Percentiles rank a stretch among this genome's conserved stretches.
Evolutionary conservation across 2,888 invertebrate species (phyloP).

Genomic region (Epirrhoe tristata): DNA sequence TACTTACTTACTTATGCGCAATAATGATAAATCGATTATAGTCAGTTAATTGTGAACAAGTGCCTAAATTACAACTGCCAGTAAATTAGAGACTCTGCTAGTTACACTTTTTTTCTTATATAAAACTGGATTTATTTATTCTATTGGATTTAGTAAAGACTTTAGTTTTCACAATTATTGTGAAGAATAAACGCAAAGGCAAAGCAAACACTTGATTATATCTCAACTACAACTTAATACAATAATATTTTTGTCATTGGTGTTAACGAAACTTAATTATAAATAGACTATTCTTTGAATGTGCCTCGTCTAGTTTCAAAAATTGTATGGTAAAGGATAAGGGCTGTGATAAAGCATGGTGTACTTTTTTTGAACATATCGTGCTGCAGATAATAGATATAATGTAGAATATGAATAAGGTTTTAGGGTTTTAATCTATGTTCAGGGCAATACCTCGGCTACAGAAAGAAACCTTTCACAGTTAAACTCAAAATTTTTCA

Average conservation of each 20-base stretch:
- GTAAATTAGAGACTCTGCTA: too few relatives aligned
- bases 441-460: conserved; percentile 11
- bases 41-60: not conserved
- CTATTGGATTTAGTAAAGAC: too few relatives aligned
- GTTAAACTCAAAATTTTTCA: not conserved
- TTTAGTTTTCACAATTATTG: too few relatives aligned
- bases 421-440: conserved; percentile 10
- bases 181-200: too few relatives aligned
- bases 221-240: too few relatives aligned
- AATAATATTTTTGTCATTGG: too few relatives aligned
- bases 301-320: conserved; percentile 20
- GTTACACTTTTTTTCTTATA: too few relatives aligned
- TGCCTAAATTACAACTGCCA: not conserved
- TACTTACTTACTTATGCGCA: too few relatives aligned
- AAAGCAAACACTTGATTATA: too few relatives aligned
- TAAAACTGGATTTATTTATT: too few relatives aligned
- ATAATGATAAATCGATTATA: not conserved
- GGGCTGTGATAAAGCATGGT: conserved; percentile 80
- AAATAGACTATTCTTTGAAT: conserved; percentile 1
- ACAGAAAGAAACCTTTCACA: not conserved
- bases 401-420: conserved; percentile 44
- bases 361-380: conserved; percentile 70
- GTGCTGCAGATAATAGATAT: conserved; percentile 48
- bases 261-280: not conserved
- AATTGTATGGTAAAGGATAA: conserved; percentile 46